Base-by-base conservation (phyloP, 2,888 invertebrate genomes). In the Timema cristinae region DNA sequence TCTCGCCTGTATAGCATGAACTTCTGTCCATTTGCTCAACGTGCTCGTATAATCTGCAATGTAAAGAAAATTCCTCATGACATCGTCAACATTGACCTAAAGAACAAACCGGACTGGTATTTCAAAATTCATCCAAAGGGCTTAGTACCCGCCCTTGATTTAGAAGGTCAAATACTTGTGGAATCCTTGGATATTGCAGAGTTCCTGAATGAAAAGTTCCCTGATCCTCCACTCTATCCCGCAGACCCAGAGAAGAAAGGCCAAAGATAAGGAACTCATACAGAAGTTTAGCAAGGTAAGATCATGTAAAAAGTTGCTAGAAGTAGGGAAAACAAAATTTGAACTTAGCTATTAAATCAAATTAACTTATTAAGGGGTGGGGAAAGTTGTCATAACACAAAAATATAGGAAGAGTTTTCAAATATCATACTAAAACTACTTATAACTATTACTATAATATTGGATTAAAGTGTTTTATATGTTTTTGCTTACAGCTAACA, bases 141-240 rank as follows among this genome's bases (percentile, higher is more conserved):
- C 48, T 83, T 85, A 78, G 85, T 85, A 15, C 85, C 85, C 4
- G 81, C 82, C 5, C 78, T 84, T 52, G 82, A 85, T 72, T 77
- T 79, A 8, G 85, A 85, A 73, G 81, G 81, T 13, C 80, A 83
- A 77, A 78, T 86, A 4, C 75, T 88, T 4, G 82, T 83, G 47
- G 88, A 88, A 78, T 87, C 87, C 68, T 78, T 83, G 13, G 82
- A 82, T n/a, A 85, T 87, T 75, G 81, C 83, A 49, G 84, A 87
- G 73, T 87, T 84, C 77, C 79, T 88, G 63, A 86, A 88, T 75
- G 84, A 87, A 72, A 82, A 84, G 61, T 87, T 85, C 78, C 84
- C 86, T 0, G 79, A 84, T 32, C 82, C 83, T 63, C 81, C 82
- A n/a, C 79, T 88, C 0, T 84, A 83, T 73, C 83, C 86, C 0